Evolutionary conservation across 2,797 vertebrate species (phyloP).

Genomic region (Oryzias dopingdopingensis): DNA sequence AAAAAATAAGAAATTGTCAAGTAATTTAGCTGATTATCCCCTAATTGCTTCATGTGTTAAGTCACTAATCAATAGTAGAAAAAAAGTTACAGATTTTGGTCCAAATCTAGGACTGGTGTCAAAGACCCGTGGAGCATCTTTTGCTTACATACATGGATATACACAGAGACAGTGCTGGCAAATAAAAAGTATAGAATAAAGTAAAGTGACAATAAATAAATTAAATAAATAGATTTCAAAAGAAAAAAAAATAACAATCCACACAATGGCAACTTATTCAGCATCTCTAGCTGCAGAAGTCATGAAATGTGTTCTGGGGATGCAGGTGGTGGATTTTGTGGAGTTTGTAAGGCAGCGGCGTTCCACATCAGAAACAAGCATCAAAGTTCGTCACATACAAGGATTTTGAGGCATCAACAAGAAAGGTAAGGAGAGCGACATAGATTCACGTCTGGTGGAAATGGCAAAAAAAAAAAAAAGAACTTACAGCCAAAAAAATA

Average conservation of each 20-base stretch:
- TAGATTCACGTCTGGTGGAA: slow-evolving; percentile 29
- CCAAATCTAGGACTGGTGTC: slow-evolving; percentile 26
- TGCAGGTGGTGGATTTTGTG: slow-evolving; percentile 29
- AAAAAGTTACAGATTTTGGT: slow-evolving; percentile 32
- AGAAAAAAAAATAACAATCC: slow-evolving; percentile 15
- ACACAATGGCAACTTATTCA: slow-evolving; percentile 33
- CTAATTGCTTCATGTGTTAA: slow-evolving; percentile 10
- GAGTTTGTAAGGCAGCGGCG: slow-evolving; percentile 27
- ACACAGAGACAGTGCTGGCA: slow-evolving; percentile 46
- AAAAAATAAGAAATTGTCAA: neutral
- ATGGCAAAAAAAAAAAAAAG: slow-evolving; percentile 22
- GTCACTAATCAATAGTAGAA: slow-evolving; percentile 19
- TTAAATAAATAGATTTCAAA: neutral
- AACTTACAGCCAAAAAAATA: slow-evolving; percentile 10
- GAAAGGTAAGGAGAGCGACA: slow-evolving; percentile 40
- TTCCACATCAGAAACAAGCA: slow-evolving; percentile 18
- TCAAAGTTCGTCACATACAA: slow-evolving; percentile 40
- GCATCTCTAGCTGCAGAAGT: slow-evolving; percentile 13
- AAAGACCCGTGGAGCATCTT: slow-evolving; percentile 35
- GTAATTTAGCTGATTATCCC: slow-evolving; percentile 7
- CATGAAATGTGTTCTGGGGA: slow-evolving; percentile 9
- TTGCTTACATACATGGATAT: slow-evolving; percentile 54
- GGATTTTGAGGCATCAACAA: slow-evolving; percentile 31
- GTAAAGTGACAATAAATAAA: slow-evolving; percentile 2
- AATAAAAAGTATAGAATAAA: neutral